A percentile compares a stretch with the other conserved stretches of the same genome.
Conservation (phyloP, 2,888 invertebrate species). For the Scaptomyza flava region DNA sequence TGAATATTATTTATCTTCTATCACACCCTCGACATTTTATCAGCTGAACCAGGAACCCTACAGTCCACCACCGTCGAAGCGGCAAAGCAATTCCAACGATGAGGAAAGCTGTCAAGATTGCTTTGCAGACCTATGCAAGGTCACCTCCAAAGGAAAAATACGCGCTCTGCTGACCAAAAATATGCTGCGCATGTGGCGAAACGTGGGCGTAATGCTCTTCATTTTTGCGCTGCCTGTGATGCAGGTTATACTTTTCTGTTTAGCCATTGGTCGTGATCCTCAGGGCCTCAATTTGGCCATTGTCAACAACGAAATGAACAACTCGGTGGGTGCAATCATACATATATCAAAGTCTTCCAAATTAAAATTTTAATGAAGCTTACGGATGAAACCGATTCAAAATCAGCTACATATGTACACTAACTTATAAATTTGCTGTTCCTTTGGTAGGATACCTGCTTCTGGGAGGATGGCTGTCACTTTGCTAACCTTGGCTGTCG, state of each 20-base stretch:
- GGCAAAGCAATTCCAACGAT: slow-evolving; percentile 75
- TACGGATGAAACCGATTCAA: too few relatives aligned
- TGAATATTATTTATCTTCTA: background rate
- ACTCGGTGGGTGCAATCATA: slow-evolving; percentile 72
- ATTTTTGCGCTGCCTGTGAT: slow-evolving; percentile 97
- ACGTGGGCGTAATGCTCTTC: slow-evolving; percentile 96
- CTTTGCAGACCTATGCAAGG: slow-evolving; percentile 78
- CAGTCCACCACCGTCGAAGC: slow-evolving; percentile 78
- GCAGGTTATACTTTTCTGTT: slow-evolving; percentile 96
- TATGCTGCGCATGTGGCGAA: slow-evolving; percentile 95
- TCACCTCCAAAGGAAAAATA: slow-evolving; percentile 93
- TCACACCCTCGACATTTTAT: background rate
- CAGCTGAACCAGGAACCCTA: slow-evolving; percentile 83
- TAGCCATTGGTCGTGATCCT: slow-evolving; percentile 95
- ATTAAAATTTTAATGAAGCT: too few relatives aligned
- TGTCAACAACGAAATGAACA: slow-evolving; percentile 89
- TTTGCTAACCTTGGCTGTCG: slow-evolving; percentile 91
- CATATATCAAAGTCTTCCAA: background rate
- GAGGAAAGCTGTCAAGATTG: slow-evolving; percentile 82
- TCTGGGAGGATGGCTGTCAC: slow-evolving; percentile 87
- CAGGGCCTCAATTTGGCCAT: slow-evolving; percentile 92
- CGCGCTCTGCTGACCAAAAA: slow-evolving; percentile 94
- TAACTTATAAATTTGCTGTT: background rate
- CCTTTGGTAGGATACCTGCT: slow-evolving; percentile 75
- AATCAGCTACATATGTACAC: too few relatives aligned